phyloP scores from a whole-genome alignment of 64 coral and sea anemone genomes.

The Anthopleura sola region DNA sequence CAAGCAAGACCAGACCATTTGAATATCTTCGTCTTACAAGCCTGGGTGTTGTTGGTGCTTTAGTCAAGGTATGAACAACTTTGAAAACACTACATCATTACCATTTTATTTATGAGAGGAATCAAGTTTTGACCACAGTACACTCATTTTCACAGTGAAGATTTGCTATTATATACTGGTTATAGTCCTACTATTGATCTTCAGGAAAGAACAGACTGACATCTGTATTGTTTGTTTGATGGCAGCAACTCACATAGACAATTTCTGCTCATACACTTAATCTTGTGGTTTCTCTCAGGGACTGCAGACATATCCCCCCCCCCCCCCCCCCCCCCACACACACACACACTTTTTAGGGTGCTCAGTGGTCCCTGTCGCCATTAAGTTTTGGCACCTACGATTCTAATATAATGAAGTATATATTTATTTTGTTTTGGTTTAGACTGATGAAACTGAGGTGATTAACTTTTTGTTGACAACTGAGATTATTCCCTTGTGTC shows the following conservation, averaged over 20 bases:
- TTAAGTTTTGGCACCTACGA: neutral
- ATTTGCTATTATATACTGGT: too few species aligned
- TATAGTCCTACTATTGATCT: too few species aligned
- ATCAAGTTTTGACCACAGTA: too few species aligned
- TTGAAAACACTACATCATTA: neutral
- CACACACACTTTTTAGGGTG: too few species aligned
- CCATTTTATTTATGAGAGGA: neutral
- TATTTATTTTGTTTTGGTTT: neutral
- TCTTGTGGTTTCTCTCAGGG: neutral
- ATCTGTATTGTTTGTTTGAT: neutral
- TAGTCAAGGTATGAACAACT: slow-evolving; percentile 77
- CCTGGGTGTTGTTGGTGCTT: slow-evolving; percentile 92
- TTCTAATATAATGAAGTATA: neutral
- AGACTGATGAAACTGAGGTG: slow-evolving; percentile 99
- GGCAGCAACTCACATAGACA: neutral
- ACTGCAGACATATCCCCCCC: too few species aligned
- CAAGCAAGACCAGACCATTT: slow-evolving; percentile 99
- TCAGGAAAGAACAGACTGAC: neutral
- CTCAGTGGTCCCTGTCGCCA: too few species aligned
- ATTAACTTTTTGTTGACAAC: slow-evolving; percentile 98
- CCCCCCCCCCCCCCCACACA: too few species aligned
- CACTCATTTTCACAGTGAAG: too few species aligned
- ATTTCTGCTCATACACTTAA: neutral
- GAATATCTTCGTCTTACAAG: slow-evolving; percentile 96
- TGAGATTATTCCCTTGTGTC: slow-evolving; percentile 97